Evolutionary conservation across 2,888 invertebrate genomes (phyloP), one percentile per base, ranked within the genome.

Genomic region (Calephelis perditalis): DNA sequence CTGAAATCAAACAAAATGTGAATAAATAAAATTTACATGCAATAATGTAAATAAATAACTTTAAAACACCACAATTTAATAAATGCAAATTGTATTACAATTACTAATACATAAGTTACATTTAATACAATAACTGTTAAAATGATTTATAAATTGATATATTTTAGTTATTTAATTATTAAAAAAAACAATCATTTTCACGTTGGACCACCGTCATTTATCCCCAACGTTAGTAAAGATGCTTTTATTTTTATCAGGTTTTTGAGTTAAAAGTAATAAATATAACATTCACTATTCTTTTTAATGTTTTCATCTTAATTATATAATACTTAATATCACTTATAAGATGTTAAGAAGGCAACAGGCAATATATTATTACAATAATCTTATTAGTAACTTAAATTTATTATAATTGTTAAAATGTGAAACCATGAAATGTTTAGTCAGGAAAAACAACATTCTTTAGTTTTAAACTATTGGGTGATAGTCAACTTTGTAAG

Each of bases 1-100:
- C 78, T 82, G 81, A 84, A 82, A 73, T 73, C 76, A 76, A 81
- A 79, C 76, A 77, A 79, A 79, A 84, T 85, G 49, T 49, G 49
- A 49, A 49, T 49, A 26, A 49, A 49, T 49, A 49, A 49, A 49
- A 49, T 9, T 49, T 47, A 49, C 49, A 75, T 70, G 71, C 83
- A 69, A 47, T 57, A 62, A 56, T 54, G 37, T 68, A 70, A 71
- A 69, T 65, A 69, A 68, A 49, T 70, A 71, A 71, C 71, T 70
- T 62, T 64, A 66, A 71, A 70, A 70, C 71, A 74, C 73, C 79
- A 81, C 78, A 79, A 73, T 77, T 70, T 73, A 73, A 79, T 87
- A 87, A 87, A 87, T 87, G 86, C 86, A 85, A 79, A 73, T 73
- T 49, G 49, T 49, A 49, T 49, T 49, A 49, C 49, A 49, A 26